These are phyloP conservation scores for Orestias chungarensis DNA, from an alignment of 2,797 vertebrate species.

Conservation along the genomic window DNA sequence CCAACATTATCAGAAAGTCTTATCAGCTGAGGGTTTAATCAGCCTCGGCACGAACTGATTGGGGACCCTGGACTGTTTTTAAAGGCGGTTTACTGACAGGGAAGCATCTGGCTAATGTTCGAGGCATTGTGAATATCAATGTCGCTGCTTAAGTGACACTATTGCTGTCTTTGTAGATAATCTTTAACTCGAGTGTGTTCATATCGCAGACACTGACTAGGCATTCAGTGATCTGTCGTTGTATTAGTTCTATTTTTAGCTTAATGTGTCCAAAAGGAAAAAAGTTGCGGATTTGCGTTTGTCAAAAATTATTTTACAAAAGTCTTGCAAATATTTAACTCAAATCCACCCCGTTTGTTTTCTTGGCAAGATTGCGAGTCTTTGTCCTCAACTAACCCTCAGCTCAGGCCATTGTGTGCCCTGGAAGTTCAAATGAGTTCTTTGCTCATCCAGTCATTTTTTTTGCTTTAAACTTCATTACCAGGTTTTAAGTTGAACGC, in stretches of 20 bases:
- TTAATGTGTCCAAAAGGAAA: slow-evolving; percentile 9
- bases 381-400: slow-evolving; percentile 28
- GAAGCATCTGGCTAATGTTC: slow-evolving; percentile 30
- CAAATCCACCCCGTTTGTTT: slow-evolving; percentile 35
- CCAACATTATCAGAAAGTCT: slow-evolving; percentile 10
- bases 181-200: slow-evolving; percentile 42
- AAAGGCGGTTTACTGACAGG: slow-evolving; percentile 21
- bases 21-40: slow-evolving; percentile 7
- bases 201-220: background rate
- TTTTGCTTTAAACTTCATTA: slow-evolving; percentile 23
- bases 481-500: slow-evolving; percentile 15
- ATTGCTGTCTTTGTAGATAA: slow-evolving; percentile 28
- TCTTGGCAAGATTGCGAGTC: slow-evolving; percentile 16
- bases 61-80: slow-evolving; percentile 12
- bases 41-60: background rate
- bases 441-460: slow-evolving; percentile 8
- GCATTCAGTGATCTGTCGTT: slow-evolving; percentile 5
- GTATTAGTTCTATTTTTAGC: background rate
- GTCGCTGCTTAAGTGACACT: slow-evolving; percentile 24
- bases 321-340: slow-evolving; percentile 48
- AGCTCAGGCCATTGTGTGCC: slow-evolving; percentile 5
- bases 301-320: slow-evolving; percentile 16
- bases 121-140: slow-evolving; percentile 35
- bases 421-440: slow-evolving; percentile 5
- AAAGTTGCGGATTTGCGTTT: slow-evolving; percentile 21